Evolutionary conservation across 2,797 vertebrate species (phyloP).

Genomic region (Siniperca obscura): DNA sequence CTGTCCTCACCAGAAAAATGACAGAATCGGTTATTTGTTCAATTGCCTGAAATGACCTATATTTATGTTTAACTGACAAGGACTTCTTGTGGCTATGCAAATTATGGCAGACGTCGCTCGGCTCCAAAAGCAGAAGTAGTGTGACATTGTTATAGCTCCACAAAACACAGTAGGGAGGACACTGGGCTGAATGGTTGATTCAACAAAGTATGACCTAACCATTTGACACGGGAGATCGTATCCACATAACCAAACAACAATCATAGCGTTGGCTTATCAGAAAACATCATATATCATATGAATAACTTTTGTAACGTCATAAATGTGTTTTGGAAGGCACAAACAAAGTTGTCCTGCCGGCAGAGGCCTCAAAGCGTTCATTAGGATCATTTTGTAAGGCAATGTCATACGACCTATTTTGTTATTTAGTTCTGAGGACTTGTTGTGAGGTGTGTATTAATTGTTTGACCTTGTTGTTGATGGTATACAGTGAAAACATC

Average conservation of each 20-base stretch:
- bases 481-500: neutral
- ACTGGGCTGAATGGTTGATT: neutral
- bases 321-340: neutral
- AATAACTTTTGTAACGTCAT: neutral
- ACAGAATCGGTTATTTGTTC: slow-evolving; percentile 1
- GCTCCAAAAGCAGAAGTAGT: neutral
- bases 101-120: slow-evolving; percentile 14
- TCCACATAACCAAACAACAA: neutral
- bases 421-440: neutral
- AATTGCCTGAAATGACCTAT: slow-evolving; percentile 2
- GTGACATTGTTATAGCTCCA: neutral
- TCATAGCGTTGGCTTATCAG: neutral
- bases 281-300: neutral
- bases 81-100: slow-evolving; percentile 6
- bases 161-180: neutral
- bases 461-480: neutral
- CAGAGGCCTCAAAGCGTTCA: neutral
- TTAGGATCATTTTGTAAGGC: neutral
- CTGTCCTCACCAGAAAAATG: neutral
- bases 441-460: too few species aligned
- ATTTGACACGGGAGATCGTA: neutral
- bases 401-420: neutral
- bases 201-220: neutral
- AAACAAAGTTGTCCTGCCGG: neutral
- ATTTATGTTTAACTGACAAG: slow-evolving; percentile 24